These are phyloP conservation scores for Campoletis raptor DNA, from an alignment of 2,888 invertebrate species.

Conservation along the genomic window DNA sequence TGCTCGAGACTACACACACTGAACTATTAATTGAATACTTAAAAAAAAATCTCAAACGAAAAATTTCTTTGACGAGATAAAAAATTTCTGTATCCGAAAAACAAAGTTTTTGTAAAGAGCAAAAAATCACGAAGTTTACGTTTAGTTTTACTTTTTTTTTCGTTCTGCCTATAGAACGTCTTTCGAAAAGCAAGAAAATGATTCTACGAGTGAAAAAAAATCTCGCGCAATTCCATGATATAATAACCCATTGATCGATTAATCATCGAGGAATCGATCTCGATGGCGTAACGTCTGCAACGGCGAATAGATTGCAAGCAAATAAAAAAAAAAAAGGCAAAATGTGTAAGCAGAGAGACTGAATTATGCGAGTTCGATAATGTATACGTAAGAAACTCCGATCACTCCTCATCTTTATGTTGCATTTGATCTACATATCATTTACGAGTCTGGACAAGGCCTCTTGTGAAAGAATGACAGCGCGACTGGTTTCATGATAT, in stretches of 20 bases:
- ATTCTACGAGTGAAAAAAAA: not conserved
- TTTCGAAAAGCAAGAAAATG: not conserved
- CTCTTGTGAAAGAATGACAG: not conserved
- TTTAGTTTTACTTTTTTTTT: not conserved
- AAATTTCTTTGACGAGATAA: conserved; percentile 10
- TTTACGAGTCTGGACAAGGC: conserved; percentile 12
- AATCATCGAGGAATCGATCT: conserved; percentile 34
- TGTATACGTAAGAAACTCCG: conserved; percentile 7
- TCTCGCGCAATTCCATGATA: conserved; percentile 18
- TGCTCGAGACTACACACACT: not conserved
- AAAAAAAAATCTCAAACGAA: not conserved
- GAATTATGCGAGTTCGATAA: conserved; percentile 17
- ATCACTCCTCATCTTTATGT: conserved; percentile 21
- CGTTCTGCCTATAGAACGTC: not conserved
- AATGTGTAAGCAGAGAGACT: not conserved
- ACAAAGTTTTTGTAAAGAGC: conserved; percentile 28
- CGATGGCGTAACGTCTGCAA: not conserved
- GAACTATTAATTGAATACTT: not conserved
- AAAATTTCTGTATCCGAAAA: conserved; percentile 37
- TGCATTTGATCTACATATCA: conserved; percentile 37
- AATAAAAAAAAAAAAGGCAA: not conserved
- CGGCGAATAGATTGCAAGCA: not conserved
- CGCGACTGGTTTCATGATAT: not conserved
- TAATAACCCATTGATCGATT: conserved; percentile 59
- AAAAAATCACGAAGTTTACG: conserved; percentile 26